phyloP scores from a whole-genome alignment of 2,113 vertebrate species.

The Cinclus cinclus region DNA sequence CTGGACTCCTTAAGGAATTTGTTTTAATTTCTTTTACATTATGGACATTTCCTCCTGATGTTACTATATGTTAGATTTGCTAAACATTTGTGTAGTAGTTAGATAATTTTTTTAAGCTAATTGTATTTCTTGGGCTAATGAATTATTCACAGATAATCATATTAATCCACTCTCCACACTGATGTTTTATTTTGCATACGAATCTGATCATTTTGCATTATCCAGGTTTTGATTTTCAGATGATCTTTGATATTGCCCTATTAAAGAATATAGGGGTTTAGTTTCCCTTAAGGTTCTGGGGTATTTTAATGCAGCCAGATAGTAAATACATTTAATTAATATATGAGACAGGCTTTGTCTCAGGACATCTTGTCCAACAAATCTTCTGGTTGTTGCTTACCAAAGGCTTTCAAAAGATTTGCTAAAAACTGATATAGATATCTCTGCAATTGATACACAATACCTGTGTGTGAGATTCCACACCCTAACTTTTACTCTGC shows the following conservation, averaged over 20 bases:
- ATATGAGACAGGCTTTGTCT: not conserved
- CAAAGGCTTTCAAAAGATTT: not conserved
- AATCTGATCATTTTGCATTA: conserved; percentile 66
- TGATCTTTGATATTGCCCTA: conserved; percentile 66
- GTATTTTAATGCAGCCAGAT: not conserved
- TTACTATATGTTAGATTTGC: conserved; percentile 46
- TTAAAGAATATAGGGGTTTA: not conserved
- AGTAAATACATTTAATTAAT: conserved; percentile 36
- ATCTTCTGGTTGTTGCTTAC: not conserved
- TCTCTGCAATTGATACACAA: not conserved
- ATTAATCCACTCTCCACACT: conserved; percentile 60
- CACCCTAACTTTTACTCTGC: not conserved
- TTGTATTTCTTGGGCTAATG: conserved; percentile 69
- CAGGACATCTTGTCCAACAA: conserved; percentile 22
- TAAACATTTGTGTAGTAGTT: conserved; percentile 46
- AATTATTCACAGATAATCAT: conserved; percentile 75
- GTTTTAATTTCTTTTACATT: conserved; percentile 53
- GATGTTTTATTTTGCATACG: conserved; percentile 73
- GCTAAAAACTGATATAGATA: not conserved
- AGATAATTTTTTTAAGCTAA: conserved; percentile 63
- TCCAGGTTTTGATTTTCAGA: conserved; percentile 70
- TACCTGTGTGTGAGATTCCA: not conserved
- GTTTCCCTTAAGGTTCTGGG: conserved; percentile 18
- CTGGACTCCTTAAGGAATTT: conserved; percentile 16
- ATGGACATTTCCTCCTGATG: conserved; percentile 30